A percentile compares a stretch with the other conserved stretches of the same genome.
phyloP scores from a whole-genome alignment of 1,140 invertebrate genomes.

The Drosophila takahashii region DNA sequence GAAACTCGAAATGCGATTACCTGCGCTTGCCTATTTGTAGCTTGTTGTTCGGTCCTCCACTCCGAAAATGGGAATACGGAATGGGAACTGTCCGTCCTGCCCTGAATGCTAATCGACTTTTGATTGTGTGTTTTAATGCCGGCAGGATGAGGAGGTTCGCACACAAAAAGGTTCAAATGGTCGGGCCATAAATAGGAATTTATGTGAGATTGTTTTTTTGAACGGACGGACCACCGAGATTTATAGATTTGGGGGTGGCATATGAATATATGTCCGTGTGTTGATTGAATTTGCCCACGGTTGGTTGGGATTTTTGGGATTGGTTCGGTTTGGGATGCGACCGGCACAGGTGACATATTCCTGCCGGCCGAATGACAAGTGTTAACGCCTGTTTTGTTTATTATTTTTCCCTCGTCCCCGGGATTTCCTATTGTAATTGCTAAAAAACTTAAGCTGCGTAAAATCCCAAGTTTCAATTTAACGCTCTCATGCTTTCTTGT shows the following conservation, averaged over 20 bases:
- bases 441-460: slow-evolving; percentile 81
- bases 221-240: slow-evolving; percentile 45
- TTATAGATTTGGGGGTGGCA: slow-evolving; percentile 43
- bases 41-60: slow-evolving; percentile 52
- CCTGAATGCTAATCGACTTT: slow-evolving; percentile 80
- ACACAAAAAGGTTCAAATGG: slow-evolving; percentile 76
- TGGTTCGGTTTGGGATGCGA: slow-evolving; percentile 1
- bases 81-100: slow-evolving; percentile 30
- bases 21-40: slow-evolving; percentile 81
- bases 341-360: slow-evolving; percentile 75
- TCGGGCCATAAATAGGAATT: slow-evolving; percentile 74
- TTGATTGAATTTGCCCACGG: slow-evolving; percentile 69
- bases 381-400: slow-evolving; percentile 69
- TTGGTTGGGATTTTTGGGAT: background rate
- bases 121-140: slow-evolving; percentile 59
- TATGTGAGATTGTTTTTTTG: slow-evolving; percentile 51
- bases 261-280: slow-evolving; percentile 14
- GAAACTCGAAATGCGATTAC: slow-evolving; percentile 75
- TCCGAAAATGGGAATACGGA: slow-evolving; percentile 10
- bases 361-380: slow-evolving; percentile 67
- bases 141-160: slow-evolving; percentile 10
- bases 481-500: slow-evolving; percentile 69
- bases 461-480: slow-evolving; percentile 83
- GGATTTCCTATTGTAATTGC: slow-evolving; percentile 60
- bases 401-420: slow-evolving; percentile 5